Evolutionary conservation across 2,113 vertebrate genomes (phyloP).

Genomic region (Dolichallabes microphthalmus): DNA sequence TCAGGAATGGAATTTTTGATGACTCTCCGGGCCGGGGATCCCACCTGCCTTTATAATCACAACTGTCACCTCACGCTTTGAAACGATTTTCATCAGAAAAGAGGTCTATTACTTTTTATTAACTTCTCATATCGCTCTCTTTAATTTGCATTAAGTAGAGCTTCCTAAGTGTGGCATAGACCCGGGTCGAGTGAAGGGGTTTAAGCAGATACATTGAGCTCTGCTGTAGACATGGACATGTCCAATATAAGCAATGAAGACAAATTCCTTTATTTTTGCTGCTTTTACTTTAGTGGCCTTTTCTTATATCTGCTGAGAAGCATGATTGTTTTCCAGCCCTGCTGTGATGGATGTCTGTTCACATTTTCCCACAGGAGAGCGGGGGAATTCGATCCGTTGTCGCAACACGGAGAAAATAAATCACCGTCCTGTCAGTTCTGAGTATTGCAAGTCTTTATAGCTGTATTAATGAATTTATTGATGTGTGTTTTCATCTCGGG

Average conservation of each 20-base stretch:
- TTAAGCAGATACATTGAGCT: not conserved
- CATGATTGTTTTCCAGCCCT: conserved; percentile 15
- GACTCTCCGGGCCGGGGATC: conserved; percentile 68
- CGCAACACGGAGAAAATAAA: conserved; percentile 49
- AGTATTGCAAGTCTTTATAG: conserved; percentile 42
- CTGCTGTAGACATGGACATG: not conserved
- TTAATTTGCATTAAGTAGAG: conserved; percentile 60
- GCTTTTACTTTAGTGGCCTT: not conserved
- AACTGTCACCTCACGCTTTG: conserved; percentile 16
- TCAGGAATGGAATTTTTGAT: conserved; percentile 75
- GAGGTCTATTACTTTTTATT: conserved; percentile 67
- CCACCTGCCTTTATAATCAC: conserved; percentile 60
- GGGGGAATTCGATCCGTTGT: conserved; percentile 40
- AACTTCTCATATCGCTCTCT: conserved; percentile 59
- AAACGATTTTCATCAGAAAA: conserved; percentile 45
- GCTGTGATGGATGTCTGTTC: conserved; percentile 12
- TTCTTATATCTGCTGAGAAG: not conserved
- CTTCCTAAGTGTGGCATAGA: conserved; percentile 55
- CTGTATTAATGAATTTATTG: conserved; percentile 61
- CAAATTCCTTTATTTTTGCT: not conserved
- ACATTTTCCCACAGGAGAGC: conserved; percentile 38
- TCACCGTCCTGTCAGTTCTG: conserved; percentile 31
- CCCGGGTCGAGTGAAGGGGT: conserved; percentile 56
- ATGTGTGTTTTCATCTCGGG: conserved; percentile 54
- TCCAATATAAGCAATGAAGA: not conserved